phyloP scores from a whole-genome alignment of 1,140 invertebrate species.

The Aphelinus certus region DNA sequence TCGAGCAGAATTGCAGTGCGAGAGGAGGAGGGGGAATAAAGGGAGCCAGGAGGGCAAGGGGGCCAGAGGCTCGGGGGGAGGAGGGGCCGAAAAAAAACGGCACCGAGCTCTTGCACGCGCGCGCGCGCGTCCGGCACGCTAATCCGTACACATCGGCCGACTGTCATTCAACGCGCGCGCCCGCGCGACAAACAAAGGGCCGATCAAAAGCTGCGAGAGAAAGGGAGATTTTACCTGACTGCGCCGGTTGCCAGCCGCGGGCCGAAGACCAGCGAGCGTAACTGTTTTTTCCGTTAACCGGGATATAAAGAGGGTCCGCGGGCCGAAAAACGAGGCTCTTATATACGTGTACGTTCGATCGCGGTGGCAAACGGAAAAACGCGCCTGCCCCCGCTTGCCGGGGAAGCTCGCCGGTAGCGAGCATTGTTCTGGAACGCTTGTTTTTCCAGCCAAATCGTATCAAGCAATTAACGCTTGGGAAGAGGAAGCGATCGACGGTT shows the following conservation, averaged over 20 bases:
- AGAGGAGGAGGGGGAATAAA: no score
- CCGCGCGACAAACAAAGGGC: slow-evolving; percentile 51
- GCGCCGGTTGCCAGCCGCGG: slow-evolving; percentile 24
- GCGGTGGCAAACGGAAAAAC: no score
- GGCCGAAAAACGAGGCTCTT: no score
- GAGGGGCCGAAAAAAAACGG: slow-evolving; percentile 4
- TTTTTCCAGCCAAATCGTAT: slow-evolving; percentile 27
- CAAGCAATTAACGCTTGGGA: slow-evolving; percentile 16
- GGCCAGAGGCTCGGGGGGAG: slow-evolving; percentile 38
- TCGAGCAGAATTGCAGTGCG: no score
- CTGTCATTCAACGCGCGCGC: slow-evolving; percentile 44
- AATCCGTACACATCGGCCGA: slow-evolving; percentile 50
- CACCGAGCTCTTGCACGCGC: background rate
- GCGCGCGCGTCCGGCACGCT: slow-evolving; percentile 22
- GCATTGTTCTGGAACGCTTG: slow-evolving; percentile 30
- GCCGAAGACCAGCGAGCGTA: slow-evolving; percentile 6
- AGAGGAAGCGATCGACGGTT: background rate
- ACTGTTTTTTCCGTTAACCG: background rate
- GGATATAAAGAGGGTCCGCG: background rate
- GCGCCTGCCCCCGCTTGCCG: no score
- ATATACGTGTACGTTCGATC: no score
- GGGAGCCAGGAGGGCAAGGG: background rate
- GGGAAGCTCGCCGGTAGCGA: no score
- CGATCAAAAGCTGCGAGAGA: slow-evolving; percentile 52
- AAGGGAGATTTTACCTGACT: slow-evolving; percentile 39